Evolutionary conservation across 2,797 vertebrate species (phyloP), one percentile per base, ranked within the genome.

Genomic region (Phylloscopus collybita): DNA sequence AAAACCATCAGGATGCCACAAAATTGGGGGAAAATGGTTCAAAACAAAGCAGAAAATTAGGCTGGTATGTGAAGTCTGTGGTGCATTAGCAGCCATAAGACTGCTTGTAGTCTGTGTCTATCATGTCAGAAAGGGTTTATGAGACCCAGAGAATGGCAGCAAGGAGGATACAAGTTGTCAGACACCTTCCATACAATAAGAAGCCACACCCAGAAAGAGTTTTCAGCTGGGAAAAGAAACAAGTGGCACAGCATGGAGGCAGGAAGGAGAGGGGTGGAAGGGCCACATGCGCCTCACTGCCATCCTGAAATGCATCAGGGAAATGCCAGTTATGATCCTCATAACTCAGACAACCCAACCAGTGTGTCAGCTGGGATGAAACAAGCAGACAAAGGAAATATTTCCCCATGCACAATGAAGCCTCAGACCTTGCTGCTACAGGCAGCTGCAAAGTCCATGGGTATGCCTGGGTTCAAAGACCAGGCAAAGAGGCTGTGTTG

Each of bases 191-290:
- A 14, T 16, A 64, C 3, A 25, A 45, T 34, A 40, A 93, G n/a
- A 66, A 70, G 73, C 64, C 66, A 40, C 16, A 70, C 21, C 21
- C 54, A 87, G 40, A 66, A 87, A 15, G 62, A 89, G 7, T 53
- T 89, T 87, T 50, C 45, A 66, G 11, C n/a, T 71, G 50, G 62
- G 40, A 82, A 90, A 70, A 40, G 8, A 80, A 51, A 44, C 25
- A 73, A 76, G 40, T 27, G 36, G 8, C n/a, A 42, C 1, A 4
- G 20, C 0, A 1, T 44, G 4, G 19, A 79, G 27, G 12, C 4
- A 5, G 25, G 40, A 23, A 73, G 26, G 36, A 92, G 44, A 44
- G 5, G 9, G 20, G 5, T 76, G 27, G 22, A 91, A 80, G 26
- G 40, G 10, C n/a, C 45, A 40, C 9, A 4, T 0, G 13, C 32